Conservation (phyloP, 2,888 invertebrate genomes). For the Pristionchus arcanus region DNA sequence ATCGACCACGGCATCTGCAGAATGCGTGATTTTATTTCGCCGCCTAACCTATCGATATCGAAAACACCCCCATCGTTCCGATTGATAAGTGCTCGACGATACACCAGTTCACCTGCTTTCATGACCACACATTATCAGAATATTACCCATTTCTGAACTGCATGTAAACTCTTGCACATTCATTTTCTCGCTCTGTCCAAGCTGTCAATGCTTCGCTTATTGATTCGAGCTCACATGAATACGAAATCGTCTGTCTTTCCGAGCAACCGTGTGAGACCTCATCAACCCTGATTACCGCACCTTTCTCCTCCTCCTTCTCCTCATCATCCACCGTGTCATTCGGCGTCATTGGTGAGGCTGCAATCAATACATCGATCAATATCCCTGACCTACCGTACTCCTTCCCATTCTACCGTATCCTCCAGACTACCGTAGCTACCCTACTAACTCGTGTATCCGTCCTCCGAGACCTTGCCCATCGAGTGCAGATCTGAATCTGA, state of each 20-base stretch:
- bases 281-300: too few relatives aligned
- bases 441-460: slow-evolving; percentile 1
- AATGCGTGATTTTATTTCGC: background rate
- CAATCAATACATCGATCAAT: slow-evolving; percentile 50
- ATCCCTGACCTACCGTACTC: background rate
- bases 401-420: background rate
- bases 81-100: too few relatives aligned
- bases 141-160: too few relatives aligned
- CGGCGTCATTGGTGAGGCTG: slow-evolving; percentile 54
- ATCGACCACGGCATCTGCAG: slow-evolving; percentile 32
- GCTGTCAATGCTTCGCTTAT: background rate
- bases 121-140: background rate
- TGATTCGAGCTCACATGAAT: background rate
- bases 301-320: background rate
- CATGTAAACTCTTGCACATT: too few relatives aligned
- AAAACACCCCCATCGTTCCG: too few relatives aligned
- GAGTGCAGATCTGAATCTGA: background rate
- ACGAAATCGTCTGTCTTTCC: background rate
- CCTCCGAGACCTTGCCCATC: background rate
- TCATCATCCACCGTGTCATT: background rate
- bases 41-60: too few relatives aligned
- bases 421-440: background rate
- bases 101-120: background rate
- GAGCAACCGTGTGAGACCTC: background rate
- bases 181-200: background rate